A percentile compares a stretch with the other conserved stretches of the same genome.
Evolutionary conservation across 2,797 vertebrate species (phyloP).

Genomic region (Mustela erminea): DNA sequence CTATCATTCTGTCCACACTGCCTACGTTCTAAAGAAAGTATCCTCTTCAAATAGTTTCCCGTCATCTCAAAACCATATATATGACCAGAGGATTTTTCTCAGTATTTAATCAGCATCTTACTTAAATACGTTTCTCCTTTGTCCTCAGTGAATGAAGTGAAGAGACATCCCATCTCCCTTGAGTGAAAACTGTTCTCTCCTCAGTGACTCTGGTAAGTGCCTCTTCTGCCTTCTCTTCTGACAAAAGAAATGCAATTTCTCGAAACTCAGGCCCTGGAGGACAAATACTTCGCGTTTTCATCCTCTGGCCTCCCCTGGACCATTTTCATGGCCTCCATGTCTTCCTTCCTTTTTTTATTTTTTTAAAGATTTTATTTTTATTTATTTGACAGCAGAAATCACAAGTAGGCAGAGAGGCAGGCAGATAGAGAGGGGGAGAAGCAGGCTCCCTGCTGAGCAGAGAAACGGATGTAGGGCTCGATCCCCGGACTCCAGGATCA

Average conservation of each 20-base stretch:
- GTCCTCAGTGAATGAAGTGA: neutral
- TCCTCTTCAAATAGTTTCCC: neutral
- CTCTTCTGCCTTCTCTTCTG: neutral
- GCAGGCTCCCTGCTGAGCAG: no score
- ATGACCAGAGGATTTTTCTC: neutral
- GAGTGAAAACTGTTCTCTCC: neutral
- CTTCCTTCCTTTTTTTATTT: neutral
- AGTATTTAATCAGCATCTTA: neutral
- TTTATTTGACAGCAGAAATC: no score
- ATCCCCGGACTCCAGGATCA: no score
- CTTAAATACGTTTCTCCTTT: neutral
- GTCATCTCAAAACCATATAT: neutral
- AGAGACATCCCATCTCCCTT: neutral
- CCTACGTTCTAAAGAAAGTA: constrained; percentile 4
- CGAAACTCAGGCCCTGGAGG: neutral
- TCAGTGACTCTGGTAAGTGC: neutral
- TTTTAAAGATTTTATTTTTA: no score
- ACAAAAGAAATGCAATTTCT: neutral
- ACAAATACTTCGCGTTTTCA: neutral
- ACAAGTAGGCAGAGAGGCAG: no score
- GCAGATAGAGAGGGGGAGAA: no score
- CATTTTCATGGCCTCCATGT: neutral
- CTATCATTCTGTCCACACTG: neutral
- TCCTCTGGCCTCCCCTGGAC: neutral
- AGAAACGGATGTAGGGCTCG: no score